A percentile compares a stretch with the other conserved stretches of the same genome.
Conservation (phyloP, 2,888 invertebrate species). For the Caenorhabditis sp. region DNA sequence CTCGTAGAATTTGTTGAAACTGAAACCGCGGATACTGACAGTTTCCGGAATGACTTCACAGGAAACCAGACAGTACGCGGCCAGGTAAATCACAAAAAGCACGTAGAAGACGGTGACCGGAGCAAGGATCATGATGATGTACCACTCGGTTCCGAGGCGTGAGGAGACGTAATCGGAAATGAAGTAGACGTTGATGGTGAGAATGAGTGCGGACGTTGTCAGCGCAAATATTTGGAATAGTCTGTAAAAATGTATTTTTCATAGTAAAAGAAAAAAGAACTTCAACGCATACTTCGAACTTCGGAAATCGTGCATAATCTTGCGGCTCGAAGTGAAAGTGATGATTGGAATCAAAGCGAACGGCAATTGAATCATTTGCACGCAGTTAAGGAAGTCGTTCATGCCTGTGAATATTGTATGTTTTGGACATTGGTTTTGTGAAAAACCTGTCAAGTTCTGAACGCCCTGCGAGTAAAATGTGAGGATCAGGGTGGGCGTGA, state of each 20-base stretch:
- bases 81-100: constrained; percentile 85
- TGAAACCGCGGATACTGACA: constrained; percentile 45
- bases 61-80: constrained; percentile 63
- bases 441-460: constrained; percentile 69
- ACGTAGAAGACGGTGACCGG: constrained; percentile 85
- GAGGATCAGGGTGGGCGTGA: constrained; percentile 82
- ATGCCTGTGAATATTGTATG: constrained; percentile 81
- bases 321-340: constrained; percentile 87
- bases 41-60: constrained; percentile 62
- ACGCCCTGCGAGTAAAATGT: constrained; percentile 79
- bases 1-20: constrained; percentile 44
- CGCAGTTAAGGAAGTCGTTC: constrained; percentile 87
- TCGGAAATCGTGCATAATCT: constrained; percentile 89
- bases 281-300: constrained; percentile 84
- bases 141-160: constrained; percentile 79
- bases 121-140: constrained; percentile 80
- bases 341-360: constrained; percentile 90
- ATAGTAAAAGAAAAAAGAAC: neutral
- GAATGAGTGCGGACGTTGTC: constrained; percentile 85
- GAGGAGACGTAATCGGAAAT: constrained; percentile 83
- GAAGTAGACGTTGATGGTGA: constrained; percentile 88
- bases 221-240: constrained; percentile 85
- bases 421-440: neutral
- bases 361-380: constrained; percentile 84
- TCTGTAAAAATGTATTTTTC: constrained; percentile 55